Base-by-base conservation (phyloP, 2,797 vertebrate genomes). In the Notolabrus celidotus region DNA sequence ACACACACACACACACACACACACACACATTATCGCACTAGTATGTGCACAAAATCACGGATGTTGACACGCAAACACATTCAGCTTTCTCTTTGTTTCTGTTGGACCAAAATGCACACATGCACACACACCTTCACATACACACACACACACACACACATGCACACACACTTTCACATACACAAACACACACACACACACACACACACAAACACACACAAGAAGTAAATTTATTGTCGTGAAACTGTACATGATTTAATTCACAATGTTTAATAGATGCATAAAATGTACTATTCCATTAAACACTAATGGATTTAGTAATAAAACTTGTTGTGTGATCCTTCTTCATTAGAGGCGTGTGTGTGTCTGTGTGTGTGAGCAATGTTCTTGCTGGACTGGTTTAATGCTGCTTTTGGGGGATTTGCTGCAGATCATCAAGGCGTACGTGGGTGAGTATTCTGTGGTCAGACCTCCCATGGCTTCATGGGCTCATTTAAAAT, bases 401-500 rank as follows among this genome's bases (percentile, higher is more conserved):
- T 34, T 67, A 50, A 69, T 51, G 53, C 50, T 23, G 71, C 71
- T 79, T 61, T 58, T 15, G 25, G 27, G 20, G 43, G 42, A 68
- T 82, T 80, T 75, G 23, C 63, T 58, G 54, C 19, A 59, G 42
- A 80, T 74, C n/a, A 50, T 58, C 25, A 2, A 0, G 54, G 29
- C 20, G 23, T 55, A 56, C 53, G 51, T 74, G 70, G 8, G 42
- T 34, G 34, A 56, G 17, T 70, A 52, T 49, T 45, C 29, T 56
- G 36, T 38, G 25, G 38, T 71, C 46, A 74, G 54, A 65, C 22
- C 59, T 81, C 55, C 31, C 39, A 17, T 42, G 52, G 58, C 56
- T 59, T 73, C 34, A 47, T 51, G 67, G 61, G 41, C 49, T 79
- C 52, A 71, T 27, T 75, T 60, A 43, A 45, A 43, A 77, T 78